Evolutionary conservation across 2,797 vertebrate species (phyloP), one percentile per base, ranked within the genome.

Genomic region (Gallinago stenura): DNA sequence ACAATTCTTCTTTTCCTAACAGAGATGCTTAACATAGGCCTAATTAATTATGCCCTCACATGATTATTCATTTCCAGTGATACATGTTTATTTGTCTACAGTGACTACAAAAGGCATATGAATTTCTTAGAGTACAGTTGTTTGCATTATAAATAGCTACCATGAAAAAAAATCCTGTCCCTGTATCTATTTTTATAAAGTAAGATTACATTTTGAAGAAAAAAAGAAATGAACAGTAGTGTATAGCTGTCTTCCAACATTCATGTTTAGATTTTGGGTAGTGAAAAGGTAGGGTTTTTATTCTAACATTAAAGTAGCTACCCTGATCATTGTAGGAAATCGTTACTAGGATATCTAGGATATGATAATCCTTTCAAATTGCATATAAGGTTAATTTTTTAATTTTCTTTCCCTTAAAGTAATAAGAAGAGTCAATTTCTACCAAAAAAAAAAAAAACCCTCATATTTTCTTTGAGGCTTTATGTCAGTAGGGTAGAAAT

Each of bases 401-500:
- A 17, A 51, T 78, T 87, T 87, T 46, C 35, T 60, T 89, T 35
- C 77, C 51, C 25, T 45, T 24, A 62, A 90, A 81, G 7, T 87
- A 89, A 80, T n/a, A 39, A 69, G n/a, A 77, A 41, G n/a, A 87
- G 15, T 31, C 17, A 78, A 65, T 66, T 93, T 93, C 39, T 76
- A 53, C 15, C 4, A 58, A 31, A 53, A 72, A 87, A 73, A 58
- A 35, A 48, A 69, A 84, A 33, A 2, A 8, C 6, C 73, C 24
- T 57, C 2, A 92, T 61, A 65, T 95, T 83, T 95, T 94, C 83
- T 94, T 86, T 81, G 51, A 95, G 50, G 37, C 31, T 78, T 93
- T 92, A 95, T 56, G 33, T 83, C 68, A 87, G 28, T 80, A 71
- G 30, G 93, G 48, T 56, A 88, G 87, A 95, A 56, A 53, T 56